These are phyloP conservation scores for Lottia gigantea DNA, from an alignment of 2,888 invertebrate genomes.

Conservation along the genomic window DNA sequence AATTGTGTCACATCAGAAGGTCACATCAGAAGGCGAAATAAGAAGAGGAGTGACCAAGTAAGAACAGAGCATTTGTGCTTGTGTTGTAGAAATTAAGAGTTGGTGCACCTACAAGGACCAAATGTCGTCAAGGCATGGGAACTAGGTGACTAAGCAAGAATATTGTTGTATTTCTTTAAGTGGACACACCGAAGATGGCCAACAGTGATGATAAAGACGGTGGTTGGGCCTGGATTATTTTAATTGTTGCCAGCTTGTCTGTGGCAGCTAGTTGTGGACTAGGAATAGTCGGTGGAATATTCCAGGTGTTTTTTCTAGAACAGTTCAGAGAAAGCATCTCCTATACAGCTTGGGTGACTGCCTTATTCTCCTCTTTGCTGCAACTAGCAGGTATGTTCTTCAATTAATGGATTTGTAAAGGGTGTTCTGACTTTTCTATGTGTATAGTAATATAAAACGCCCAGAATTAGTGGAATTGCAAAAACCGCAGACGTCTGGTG, in stretches of 20 bases:
- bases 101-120: too few species aligned
- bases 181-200: not conserved
- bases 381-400: conserved; percentile 12
- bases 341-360: conserved; percentile 16
- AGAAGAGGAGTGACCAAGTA: too few species aligned
- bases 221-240: conserved; percentile 12
- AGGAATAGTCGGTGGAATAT: conserved; percentile 12
- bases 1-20: too few species aligned
- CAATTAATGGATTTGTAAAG: too few species aligned
- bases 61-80: too few species aligned
- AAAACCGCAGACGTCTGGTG: too few species aligned
- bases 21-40: too few species aligned
- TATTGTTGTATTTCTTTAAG: not conserved
- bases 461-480: too few species aligned
- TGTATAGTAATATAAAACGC: too few species aligned
- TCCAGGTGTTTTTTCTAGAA: conserved; percentile 13
- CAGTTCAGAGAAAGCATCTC: conserved; percentile 12
- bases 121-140: too few species aligned
- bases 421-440: not conserved
- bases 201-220: conserved; percentile 10
- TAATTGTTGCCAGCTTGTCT: not conserved
- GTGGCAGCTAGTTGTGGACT: not conserved
- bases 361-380: conserved; percentile 10
- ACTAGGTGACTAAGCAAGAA: not conserved
- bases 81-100: too few species aligned